Evolutionary conservation across 2,113 vertebrate species (phyloP), one percentile per base, ranked within the genome.

Genomic region (Tor tambroides): DNA sequence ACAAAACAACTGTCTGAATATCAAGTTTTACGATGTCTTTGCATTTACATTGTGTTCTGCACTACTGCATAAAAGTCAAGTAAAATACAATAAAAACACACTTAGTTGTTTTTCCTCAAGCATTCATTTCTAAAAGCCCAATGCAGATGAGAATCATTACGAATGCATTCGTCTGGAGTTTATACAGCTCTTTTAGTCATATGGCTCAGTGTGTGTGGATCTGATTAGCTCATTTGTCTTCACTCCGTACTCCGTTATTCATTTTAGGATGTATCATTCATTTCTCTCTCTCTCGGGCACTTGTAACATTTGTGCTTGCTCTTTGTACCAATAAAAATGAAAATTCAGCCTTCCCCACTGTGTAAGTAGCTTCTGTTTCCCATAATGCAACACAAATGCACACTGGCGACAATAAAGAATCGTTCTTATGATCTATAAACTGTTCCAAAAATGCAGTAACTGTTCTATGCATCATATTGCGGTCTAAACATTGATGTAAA

Each of bases 271-370:
- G 83, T 88, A 75, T 87, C 85, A 87, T 87, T 90, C 85, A 91
- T 91, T 75, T 28, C 15, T 89, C 46, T 90, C 85, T 76, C 86
- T 84, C 88, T 71, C 54, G 89, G 88, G 77, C 75, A 90, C 77
- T 63, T 86, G 77, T 84, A 91, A 91, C 82, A 89, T 91, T 90
- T 91, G 89, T 88, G 80, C 87, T 82, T 80, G 83, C 77, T 89
- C 26, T 87, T 41, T 28, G 19, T 82, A 88, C 82, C 84, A 87
- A 89, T 54, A 83, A 67, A 43, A 35, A 88, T 71, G 85, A 84
- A 85, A 90, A 84, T 38, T 59, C 28, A 28, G 51, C 75, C 74
- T 28, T 56, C 38, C 63, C 49, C 51, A 30, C 80, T 85, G 88
- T 76, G 65, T 9, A 76, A 88, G 69, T 63, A 15, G 23, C 61